Percentiles rank a stretch among this genome's conserved stretches.
Evolutionary conservation across 2,888 invertebrate species (phyloP).

Genomic region (Melanargia galathea): DNA sequence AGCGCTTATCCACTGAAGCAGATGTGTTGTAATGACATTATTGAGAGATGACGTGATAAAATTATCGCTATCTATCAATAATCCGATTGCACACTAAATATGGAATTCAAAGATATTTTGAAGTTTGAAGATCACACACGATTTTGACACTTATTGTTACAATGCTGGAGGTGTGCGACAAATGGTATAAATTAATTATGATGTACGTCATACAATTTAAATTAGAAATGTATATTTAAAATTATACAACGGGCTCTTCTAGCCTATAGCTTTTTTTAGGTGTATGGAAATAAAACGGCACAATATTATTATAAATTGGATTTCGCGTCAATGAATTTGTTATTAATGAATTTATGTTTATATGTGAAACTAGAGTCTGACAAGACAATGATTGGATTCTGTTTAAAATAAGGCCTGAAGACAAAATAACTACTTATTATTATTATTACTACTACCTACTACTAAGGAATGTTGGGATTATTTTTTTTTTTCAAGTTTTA

Average conservation of each 20-base stretch:
- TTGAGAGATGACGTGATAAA: no score
- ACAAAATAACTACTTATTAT: no score
- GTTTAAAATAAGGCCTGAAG: constrained; percentile 24
- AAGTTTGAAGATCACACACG: constrained; percentile 46
- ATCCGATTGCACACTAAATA: no score
- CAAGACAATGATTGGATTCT: constrained; percentile 8
- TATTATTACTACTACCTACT: no score
- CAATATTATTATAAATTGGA: constrained; percentile 15
- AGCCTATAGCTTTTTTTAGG: constrained; percentile 6
- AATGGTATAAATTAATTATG: constrained; percentile 6
- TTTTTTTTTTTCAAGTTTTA: no score
- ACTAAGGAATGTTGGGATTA: no score
- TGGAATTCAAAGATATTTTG: not conserved
- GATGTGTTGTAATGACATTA: no score
- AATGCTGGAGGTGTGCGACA: constrained; percentile 18
- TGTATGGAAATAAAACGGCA: constrained; percentile 10
- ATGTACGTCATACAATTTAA: constrained; percentile 3
- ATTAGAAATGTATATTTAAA: constrained; percentile 2
- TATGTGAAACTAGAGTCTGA: constrained; percentile 2
- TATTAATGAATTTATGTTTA: not conserved
- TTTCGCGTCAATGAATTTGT: constrained; percentile 1
- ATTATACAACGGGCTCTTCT: constrained; percentile 12
- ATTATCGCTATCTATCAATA: no score
- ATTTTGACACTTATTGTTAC: constrained; percentile 15
- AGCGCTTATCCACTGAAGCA: no score